These are phyloP conservation scores for Pongo pygmaeus DNA, from an alignment of 2,113 vertebrate genomes.

Conservation along the genomic window DNA sequence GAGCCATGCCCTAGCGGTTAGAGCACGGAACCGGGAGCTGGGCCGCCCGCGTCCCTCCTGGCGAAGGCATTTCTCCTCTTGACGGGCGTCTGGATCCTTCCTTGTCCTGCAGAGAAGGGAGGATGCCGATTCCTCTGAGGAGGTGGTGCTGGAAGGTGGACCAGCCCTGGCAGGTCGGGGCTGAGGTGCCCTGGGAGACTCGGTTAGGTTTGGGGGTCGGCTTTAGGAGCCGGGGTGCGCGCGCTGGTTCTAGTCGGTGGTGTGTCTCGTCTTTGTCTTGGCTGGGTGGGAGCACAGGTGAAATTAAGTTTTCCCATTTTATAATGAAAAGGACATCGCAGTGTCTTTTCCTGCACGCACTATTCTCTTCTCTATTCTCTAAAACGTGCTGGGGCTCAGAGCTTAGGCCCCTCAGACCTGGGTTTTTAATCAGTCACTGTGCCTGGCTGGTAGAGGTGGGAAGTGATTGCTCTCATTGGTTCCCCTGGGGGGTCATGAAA, in stretches of 20 bases:
- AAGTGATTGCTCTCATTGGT: not conserved
- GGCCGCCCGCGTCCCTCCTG: not conserved
- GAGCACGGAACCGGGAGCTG: not conserved
- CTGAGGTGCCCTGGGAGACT: conserved; percentile 46
- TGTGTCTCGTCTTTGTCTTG: conserved; percentile 17
- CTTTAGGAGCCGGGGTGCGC: not conserved
- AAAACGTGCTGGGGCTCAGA: not conserved
- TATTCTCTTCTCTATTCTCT: not conserved
- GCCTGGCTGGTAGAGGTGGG: not conserved
- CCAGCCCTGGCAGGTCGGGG: not conserved
- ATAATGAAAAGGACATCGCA: not conserved
- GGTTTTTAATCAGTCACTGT: not conserved
- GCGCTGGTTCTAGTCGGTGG: not conserved
- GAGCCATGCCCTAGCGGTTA: not conserved
- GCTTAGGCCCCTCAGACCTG: not conserved
- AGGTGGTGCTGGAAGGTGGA: not conserved
- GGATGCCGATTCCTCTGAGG: conserved; percentile 36
- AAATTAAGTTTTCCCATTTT: not conserved
- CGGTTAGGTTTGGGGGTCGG: conserved; percentile 36
- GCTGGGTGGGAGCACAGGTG: not conserved
- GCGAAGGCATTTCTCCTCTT: conserved; percentile 9
- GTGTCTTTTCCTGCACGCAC: not conserved
- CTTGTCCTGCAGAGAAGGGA: conserved; percentile 67
- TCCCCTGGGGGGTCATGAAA: not conserved
- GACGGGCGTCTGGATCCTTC: conserved; percentile 45